Evolutionary conservation across 2,888 invertebrate species (phyloP).

Genomic region (Orgyia antiqua): DNA sequence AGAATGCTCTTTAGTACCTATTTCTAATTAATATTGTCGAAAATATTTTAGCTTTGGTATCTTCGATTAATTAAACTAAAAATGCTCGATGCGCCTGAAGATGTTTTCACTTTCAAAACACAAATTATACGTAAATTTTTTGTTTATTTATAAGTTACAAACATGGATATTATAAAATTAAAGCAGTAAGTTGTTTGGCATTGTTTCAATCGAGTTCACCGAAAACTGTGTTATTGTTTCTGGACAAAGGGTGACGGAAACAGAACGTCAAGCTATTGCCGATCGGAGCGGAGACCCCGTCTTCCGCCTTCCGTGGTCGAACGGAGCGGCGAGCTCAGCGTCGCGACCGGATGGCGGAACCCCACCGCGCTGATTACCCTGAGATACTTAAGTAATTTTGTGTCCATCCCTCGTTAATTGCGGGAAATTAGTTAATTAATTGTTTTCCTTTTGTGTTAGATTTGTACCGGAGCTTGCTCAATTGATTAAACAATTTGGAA

Average conservation of each 20-base stretch:
- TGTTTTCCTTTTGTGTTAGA: slow-evolving; percentile 63
- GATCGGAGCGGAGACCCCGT: slow-evolving; percentile 46
- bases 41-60: too few relatives aligned
- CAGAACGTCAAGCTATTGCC: slow-evolving; percentile 33
- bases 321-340: slow-evolving; percentile 9
- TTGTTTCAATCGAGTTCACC: slow-evolving; percentile 26
- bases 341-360: too few relatives aligned
- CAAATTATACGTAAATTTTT: too few relatives aligned
- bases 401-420: slow-evolving; percentile 65
- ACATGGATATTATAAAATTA: too few relatives aligned
- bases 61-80: too few relatives aligned
- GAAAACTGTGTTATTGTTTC: slow-evolving; percentile 34
- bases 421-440: slow-evolving; percentile 69
- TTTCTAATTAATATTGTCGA: too few relatives aligned
- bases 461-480: slow-evolving; percentile 40
- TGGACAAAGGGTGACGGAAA: slow-evolving; percentile 46
- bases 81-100: too few relatives aligned
- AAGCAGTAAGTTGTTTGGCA: too few relatives aligned
- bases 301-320: slow-evolving; percentile 35
- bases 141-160: too few relatives aligned
- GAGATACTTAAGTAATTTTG: slow-evolving; percentile 64
- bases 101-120: too few relatives aligned
- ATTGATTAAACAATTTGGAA: slow-evolving; percentile 30
- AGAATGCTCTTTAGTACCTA: too few relatives aligned
- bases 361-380: slow-evolving; percentile 45